Evolutionary conservation across 2,888 invertebrate genomes (phyloP), one percentile per base, ranked within the genome.

Genomic region (Galerucella calmariensis): DNA sequence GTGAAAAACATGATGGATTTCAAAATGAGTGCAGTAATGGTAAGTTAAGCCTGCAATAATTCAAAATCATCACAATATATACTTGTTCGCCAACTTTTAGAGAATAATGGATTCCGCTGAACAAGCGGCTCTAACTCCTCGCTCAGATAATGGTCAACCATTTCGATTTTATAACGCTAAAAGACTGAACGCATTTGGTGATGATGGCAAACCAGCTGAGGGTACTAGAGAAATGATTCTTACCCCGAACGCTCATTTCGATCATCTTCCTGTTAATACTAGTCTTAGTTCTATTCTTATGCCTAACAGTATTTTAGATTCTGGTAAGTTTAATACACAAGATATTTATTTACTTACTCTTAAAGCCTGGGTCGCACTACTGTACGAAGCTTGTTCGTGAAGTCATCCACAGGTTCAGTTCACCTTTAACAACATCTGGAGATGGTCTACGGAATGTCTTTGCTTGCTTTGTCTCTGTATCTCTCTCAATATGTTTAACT

Each of bases 1-100:
- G 95, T 97, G 71, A 95, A 96, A 88, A 95, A 95, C 87, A 95
- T 97, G 91, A 94, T 96, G 94, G 95, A 96, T 86, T 95, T 96
- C 88, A 96, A 96, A 89, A 95, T 94, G 88, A 94, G 95, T 86
- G 95, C 96, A 46, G 95, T 97, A 72, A 94, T 95, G 94, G 97
- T 96, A 88, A 92, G 92, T 48, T 48, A 48, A 48, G 1, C 11
- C 11, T 14, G 12, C 48, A 48, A 14, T 48, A 14, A 12, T 4
- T 48, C 5, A 48, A 48, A 48, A 48, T 14, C 8, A 1, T 41
- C 9, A 41, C 35, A 41, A 48, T 48, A 14, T 1, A 14, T 2
- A 48, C 20, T 20, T 14, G 11, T 48, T 48, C 11, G 48, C 48
- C 16, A 24, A 56, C 24, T 82, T 88, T 27, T 88, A 97, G 96